These are phyloP conservation scores for Yponomeuta plumbellus DNA, from an alignment of 2,888 invertebrate species.

Conservation along the genomic window DNA sequence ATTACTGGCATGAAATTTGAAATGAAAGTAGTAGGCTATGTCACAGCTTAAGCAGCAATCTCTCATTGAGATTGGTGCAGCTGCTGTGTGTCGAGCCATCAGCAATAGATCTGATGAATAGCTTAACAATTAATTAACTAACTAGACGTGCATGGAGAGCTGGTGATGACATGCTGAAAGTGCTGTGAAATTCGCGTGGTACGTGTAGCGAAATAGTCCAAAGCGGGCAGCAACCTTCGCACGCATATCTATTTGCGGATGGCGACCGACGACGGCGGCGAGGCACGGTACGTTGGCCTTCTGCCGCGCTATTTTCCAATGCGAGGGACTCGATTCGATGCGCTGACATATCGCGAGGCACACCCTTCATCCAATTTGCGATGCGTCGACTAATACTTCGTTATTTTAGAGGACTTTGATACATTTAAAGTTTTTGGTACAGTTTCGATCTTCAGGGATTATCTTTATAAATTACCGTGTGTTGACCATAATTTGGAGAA, in stretches of 20 bases:
- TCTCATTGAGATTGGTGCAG: too few species aligned
- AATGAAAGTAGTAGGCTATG: too few species aligned
- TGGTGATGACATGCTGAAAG: conserved; percentile 14
- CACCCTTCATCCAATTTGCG: conserved; percentile 17
- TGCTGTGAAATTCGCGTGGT: conserved; percentile 36
- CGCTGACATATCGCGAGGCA: conserved; percentile 44
- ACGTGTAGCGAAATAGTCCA: conserved; percentile 49
- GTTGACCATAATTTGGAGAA: too few species aligned
- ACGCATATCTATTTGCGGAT: conserved; percentile 62
- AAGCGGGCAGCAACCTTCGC: conserved; percentile 63
- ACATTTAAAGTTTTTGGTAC: not conserved
- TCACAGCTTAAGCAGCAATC: too few species aligned
- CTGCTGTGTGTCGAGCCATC: not conserved
- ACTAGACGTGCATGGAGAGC: conserved; percentile 1
- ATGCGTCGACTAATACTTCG: not conserved
- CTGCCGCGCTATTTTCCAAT: conserved; percentile 60
- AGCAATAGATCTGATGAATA: not conserved
- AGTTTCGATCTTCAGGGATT: not conserved
- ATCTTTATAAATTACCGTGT: too few species aligned
- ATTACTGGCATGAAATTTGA: too few species aligned
- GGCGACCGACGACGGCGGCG: conserved; percentile 40
- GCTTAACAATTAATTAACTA: not conserved
- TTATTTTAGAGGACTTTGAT: too few species aligned
- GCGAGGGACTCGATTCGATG: conserved; percentile 33
- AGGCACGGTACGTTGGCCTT: conserved; percentile 61